phyloP scores from a whole-genome alignment of 35 echinoderm and acorn worm species.

The Apostichopus californicus region DNA sequence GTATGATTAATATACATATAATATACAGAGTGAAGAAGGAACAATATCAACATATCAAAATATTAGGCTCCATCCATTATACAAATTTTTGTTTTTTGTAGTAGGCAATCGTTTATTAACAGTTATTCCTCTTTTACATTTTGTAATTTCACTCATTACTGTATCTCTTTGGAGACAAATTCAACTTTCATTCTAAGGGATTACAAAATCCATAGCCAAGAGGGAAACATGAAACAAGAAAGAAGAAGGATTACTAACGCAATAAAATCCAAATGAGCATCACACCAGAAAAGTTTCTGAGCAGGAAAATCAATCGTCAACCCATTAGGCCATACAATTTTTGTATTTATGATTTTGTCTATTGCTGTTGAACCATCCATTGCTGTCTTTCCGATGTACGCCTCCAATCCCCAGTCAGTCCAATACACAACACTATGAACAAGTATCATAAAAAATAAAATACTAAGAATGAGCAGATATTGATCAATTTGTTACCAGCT shows the following conservation, averaged over 20 bases:
- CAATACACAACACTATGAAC: constrained; percentile 59
- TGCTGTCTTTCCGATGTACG: constrained; percentile 25
- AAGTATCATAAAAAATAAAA: too few species aligned
- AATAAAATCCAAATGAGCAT: constrained; percentile 50
- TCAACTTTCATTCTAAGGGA: neutral
- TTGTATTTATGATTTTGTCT: neutral
- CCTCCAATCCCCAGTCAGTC: constrained; percentile 51
- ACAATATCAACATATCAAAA: too few species aligned
- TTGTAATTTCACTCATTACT: too few species aligned
- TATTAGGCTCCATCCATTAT: too few species aligned
- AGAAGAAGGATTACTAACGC: constrained; percentile 11
- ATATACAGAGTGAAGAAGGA: too few species aligned
- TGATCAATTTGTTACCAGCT: too few species aligned
- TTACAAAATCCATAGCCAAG: neutral
- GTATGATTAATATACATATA: too few species aligned
- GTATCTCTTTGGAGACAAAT: too few species aligned
- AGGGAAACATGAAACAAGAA: neutral
- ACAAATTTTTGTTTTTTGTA: too few species aligned
- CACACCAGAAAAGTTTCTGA: constrained; percentile 45
- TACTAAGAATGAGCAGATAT: too few species aligned
- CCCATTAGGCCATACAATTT: constrained; percentile 59
- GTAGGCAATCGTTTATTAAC: too few species aligned
- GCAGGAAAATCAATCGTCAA: constrained; percentile 44
- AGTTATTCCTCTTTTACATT: too few species aligned
- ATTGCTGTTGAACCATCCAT: constrained; percentile 37